Percentiles rank a stretch among this genome's conserved stretches.
Evolutionary conservation across 2,113 vertebrate species (phyloP).

Genomic region (Lophius piscatorius): DNA sequence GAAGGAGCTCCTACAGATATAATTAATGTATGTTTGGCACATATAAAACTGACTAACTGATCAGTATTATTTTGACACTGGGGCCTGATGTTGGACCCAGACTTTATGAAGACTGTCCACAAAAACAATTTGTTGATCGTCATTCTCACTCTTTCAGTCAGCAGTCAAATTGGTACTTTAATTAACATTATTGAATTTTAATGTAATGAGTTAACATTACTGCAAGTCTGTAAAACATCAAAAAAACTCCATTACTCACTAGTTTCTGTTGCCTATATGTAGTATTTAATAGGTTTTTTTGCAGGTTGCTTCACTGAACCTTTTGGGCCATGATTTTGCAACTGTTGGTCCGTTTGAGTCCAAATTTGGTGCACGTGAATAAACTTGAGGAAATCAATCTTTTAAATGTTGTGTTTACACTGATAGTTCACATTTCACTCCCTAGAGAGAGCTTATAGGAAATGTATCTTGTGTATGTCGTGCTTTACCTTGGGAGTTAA

Average conservation of each 20-base stretch:
- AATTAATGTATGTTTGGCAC: slow-evolving; percentile 36
- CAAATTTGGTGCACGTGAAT: too few relatives aligned
- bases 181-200: neutral
- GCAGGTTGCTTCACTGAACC: neutral
- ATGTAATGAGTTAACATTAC: neutral
- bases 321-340: too few relatives aligned
- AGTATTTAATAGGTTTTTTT: neutral
- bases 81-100: slow-evolving; percentile 22
- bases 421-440: too few relatives aligned
- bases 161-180: slow-evolving; percentile 2
- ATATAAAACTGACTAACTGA: slow-evolving; percentile 34
- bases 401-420: too few relatives aligned
- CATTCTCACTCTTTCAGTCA: slow-evolving; percentile 8
- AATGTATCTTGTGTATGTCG: too few relatives aligned
- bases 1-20: slow-evolving; percentile 33
- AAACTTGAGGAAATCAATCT: too few relatives aligned
- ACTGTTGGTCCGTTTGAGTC: too few relatives aligned
- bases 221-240: neutral
- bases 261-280: neutral
- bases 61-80: slow-evolving; percentile 17
- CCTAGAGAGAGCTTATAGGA: too few relatives aligned
- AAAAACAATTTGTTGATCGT: slow-evolving; percentile 10
- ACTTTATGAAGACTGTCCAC: slow-evolving; percentile 7
- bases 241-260: neutral
- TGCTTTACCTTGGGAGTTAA: too few relatives aligned